Base-by-base conservation (phyloP, 2,113 vertebrate genomes). In the Hydrolagus affinis region DNA sequence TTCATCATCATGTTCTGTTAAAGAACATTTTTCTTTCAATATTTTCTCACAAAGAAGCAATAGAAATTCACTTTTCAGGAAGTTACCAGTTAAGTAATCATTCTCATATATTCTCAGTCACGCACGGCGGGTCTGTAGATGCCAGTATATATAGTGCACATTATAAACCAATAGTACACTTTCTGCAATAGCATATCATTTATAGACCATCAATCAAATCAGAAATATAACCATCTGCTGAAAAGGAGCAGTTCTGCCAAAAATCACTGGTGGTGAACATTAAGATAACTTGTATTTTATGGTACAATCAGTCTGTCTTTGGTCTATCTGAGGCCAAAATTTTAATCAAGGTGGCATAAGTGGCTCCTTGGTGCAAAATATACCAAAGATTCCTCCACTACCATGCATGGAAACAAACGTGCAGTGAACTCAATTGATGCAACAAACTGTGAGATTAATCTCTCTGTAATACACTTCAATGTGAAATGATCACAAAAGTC, bases 191-290 rank as follows among this genome's bases (percentile, higher is more conserved):
- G 19, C 21, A 59, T 9, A 4, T 76, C 56, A 57, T n/a, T 76
- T 21, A 57, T n/a, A 56, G 59, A 57, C 74, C 12, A 76, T 76
- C 10, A 57, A 76, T 76, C 74, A 76, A 8, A n/a, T 9, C 74
- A n/a, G n/a, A n/a, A n/a, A n/a, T n/a, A n/a, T 57, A 76, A 76
- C n/a, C 17, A 57, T 76, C 74, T 76, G 74, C 74, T 76, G 23
- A 76, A 76, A 59, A 57, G 59, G 32, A 76, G 44, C 28, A 30
- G 12, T 23, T 57, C 19, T 57, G 44, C 32, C 44, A 76, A 56
- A 59, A 76, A 76, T 76, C 74, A 57, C 17, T 59, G 74, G 21
- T 76, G 44, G 30, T 32, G 28, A 57, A 57, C 56, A 76, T 57
- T 59, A 57, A 76, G 19, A 56, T 76, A 56, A 11, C 10, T 30